Evolutionary conservation across 2,113 vertebrate species (phyloP), one percentile per base, ranked within the genome.

Genomic region (Capreolus pygargus): DNA sequence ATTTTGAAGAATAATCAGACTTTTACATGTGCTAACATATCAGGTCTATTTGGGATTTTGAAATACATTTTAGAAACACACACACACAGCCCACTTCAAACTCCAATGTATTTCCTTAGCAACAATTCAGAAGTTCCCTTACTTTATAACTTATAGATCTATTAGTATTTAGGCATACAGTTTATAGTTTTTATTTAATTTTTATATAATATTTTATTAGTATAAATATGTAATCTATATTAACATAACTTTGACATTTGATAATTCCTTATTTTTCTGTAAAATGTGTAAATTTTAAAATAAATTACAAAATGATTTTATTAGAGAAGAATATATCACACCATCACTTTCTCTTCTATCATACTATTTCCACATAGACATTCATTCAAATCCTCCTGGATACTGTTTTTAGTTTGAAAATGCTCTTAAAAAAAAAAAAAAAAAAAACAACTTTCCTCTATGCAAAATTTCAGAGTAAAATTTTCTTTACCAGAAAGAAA

Each of bases 11-110:
- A 27, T 16, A 60, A 28, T 89, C 50, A 76, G 36, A 43, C 52
- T 90, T 96, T 86, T 88, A 54, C 61, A 82, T 87, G 19, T 57
- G 21, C 12, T 58, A 96, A 36, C 5, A 76, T 1, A 70, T 13
- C 27, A 64, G 17, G 28, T 78, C 60, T 61, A 6, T 23, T 21
- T 57, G 19, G 19, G 30, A 4, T 74, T 97, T 45, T 93, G 52
- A 93, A 97, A 96, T 64, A 28, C 12, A 25, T 50, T 91, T 95
- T 90, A 92, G 70, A 87, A 91, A 33, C 4, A 76, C 33, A 36
- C 2, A 57, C 33, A 58, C 23, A 83, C 10, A 82, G 1, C 83
- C 2, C 14, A 64, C 25, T 89, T 95, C 10, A 89, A 88, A 85
- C 9, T 47, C 30, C 12, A 64, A 3, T 43, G 17, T 89, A 30